Base-by-base conservation (phyloP, 2,113 vertebrate species). In the Cisticola juncidis region DNA sequence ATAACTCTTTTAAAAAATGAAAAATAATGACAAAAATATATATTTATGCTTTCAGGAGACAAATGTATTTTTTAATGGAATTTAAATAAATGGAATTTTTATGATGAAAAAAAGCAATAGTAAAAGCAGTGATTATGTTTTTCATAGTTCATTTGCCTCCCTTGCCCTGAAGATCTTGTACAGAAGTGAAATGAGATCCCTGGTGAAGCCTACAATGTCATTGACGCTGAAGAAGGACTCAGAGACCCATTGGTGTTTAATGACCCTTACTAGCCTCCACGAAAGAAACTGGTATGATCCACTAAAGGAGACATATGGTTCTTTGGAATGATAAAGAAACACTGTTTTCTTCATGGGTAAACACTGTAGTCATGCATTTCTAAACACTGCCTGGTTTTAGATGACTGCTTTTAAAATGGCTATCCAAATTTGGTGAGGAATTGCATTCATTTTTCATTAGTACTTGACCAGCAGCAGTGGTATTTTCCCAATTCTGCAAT, bases 231-330 rank as follows among this genome's bases (percentile, higher is more conserved):
- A 98, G 97, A 97, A 98, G 98, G 92, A 97, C 95, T 98, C 97
- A 97, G 97, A 97, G 97, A 97, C 93, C 96, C 95, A 97, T 98
- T 98, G 98, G 96, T 98, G 97, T 98, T 98, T 98, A 99, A 98
- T 98, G 98, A 99, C 98, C 98, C 98, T 92, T 98, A 98, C 90
- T 98, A 98, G 98, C 97, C 98, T 97, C 74, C 97, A 97, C 96
- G 97, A 96, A 98, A 97, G 97, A 97, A 98, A 97, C 97, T 98
- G 97, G 98, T 98, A 97, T 94, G 98, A 97, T 97, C 98, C 96
- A 94, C 96, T 94, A 90, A 97, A 96, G 96, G 90, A 97, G 91
- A 97, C 71, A 81, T 93, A 94, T 96, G 40, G 71, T 95, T 97
- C 95, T 97, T 96, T 90, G 96, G 96, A 95, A 97, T 97, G 97